Conservation (phyloP, 2,113 vertebrate species). For the Aegotheles bennettii region DNA sequence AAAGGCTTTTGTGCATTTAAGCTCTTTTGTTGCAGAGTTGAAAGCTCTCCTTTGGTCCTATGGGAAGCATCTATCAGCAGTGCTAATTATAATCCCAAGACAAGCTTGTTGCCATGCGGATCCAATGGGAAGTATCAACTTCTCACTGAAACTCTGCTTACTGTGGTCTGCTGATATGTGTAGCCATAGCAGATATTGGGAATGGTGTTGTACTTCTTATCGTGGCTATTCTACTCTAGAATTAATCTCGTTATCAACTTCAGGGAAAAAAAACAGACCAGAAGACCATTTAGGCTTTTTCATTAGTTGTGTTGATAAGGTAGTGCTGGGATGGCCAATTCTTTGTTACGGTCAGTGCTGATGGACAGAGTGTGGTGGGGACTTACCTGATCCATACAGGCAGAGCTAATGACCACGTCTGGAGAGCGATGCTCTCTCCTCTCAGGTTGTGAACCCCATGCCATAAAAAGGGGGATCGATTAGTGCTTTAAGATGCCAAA, state of each 20-base stretch:
- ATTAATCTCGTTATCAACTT: not conserved
- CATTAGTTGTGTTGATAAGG: not conserved
- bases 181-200: not conserved
- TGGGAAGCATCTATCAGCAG: not conserved
- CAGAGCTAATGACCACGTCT: not conserved
- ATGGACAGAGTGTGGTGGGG: not conserved
- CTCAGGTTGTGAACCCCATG: not conserved
- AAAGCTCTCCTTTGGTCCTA: constrained; percentile 3
- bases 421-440: not conserved
- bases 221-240: not conserved
- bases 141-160: not conserved
- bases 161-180: not conserved
- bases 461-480: not conserved
- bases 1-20: not conserved
- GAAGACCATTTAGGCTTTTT: not conserved
- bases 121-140: not conserved
- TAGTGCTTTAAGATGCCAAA: not conserved
- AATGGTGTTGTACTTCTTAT: not conserved
- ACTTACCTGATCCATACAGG: not conserved
- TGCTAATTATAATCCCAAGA: not conserved
- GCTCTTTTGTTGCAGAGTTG: not conserved
- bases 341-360: rapidly evolving
- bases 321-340: not conserved
- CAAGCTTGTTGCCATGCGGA: not conserved
- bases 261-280: not conserved